Conservation (phyloP, 2,888 invertebrate genomes). For the Drosophila basisetae region DNA sequence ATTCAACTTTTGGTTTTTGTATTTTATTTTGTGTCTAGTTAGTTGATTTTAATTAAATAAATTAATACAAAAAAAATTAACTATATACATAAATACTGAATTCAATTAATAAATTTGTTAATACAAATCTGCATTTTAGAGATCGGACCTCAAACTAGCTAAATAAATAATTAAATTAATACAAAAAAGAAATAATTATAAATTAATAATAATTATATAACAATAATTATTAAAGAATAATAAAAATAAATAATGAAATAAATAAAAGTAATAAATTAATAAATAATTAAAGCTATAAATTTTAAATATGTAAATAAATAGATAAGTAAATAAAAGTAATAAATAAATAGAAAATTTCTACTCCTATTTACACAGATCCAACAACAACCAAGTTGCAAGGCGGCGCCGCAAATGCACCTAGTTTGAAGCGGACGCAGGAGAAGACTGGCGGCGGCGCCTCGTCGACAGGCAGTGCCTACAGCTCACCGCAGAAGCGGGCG, state of each 20-base stretch:
- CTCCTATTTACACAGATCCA: conserved; percentile 47
- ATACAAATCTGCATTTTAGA: too few species aligned
- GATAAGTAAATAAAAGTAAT: neutral
- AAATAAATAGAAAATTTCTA: neutral
- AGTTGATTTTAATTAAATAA: too few species aligned
- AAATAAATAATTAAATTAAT: too few species aligned
- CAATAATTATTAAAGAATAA: neutral
- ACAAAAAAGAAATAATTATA: too few species aligned
- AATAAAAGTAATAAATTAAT: neutral
- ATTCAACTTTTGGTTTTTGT: neutral
- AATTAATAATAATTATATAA: neutral
- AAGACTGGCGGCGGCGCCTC: conserved; percentile 37
- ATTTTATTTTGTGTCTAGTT: too few species aligned
- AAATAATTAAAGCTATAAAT: neutral
- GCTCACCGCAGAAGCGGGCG: conserved; percentile 68
- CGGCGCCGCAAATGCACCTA: conserved; percentile 33
- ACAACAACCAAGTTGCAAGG: conserved; percentile 60
- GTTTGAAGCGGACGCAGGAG: conserved; percentile 61
- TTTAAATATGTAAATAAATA: neutral
- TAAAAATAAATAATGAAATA: neutral
- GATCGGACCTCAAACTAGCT: too few species aligned
- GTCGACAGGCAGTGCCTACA: conserved; percentile 31
- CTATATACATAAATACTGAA: too few species aligned
- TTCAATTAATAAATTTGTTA: too few species aligned
- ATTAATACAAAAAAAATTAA: too few species aligned